phyloP scores from a whole-genome alignment of 2,888 invertebrate species.

The Poecilobothrus nobilitatus region DNA sequence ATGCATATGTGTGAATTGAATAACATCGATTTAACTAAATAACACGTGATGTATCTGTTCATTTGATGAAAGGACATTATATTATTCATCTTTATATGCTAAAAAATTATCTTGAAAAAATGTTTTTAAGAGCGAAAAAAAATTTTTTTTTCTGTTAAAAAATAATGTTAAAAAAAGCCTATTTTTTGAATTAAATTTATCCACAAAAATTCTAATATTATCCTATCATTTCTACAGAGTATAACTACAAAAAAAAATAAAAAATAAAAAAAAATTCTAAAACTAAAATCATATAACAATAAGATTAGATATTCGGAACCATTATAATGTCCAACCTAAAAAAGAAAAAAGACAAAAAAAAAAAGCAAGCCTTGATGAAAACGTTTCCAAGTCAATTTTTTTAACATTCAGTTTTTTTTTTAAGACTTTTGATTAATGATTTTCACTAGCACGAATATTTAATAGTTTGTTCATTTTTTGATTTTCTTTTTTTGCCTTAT shows the following conservation, averaged over 20 bases:
- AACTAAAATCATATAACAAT: background rate
- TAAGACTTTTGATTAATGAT: background rate
- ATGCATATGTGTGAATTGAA: too few relatives aligned
- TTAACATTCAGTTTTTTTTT: background rate
- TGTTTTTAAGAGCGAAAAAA: background rate
- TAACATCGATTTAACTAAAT: constrained; percentile 8
- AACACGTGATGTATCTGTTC: background rate
- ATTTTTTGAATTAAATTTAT: background rate
- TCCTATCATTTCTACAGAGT: background rate
- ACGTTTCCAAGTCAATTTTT: constrained; percentile 4
- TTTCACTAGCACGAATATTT: background rate
- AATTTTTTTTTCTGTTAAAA: background rate
- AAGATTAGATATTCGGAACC: background rate
- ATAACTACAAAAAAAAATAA: background rate
- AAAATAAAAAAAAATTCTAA: too few relatives aligned
- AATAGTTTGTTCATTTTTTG: background rate
- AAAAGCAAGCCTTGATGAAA: background rate
- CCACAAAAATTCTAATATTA: background rate
- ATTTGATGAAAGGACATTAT: background rate
- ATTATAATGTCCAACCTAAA: background rate
- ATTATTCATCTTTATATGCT: background rate
- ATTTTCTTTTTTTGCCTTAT: too few relatives aligned
- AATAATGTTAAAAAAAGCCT: background rate
- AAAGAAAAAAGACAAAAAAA: background rate
- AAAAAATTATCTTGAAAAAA: background rate